Evolutionary conservation across 2,113 vertebrate genomes (phyloP).

Genomic region (Caracal caracal): DNA sequence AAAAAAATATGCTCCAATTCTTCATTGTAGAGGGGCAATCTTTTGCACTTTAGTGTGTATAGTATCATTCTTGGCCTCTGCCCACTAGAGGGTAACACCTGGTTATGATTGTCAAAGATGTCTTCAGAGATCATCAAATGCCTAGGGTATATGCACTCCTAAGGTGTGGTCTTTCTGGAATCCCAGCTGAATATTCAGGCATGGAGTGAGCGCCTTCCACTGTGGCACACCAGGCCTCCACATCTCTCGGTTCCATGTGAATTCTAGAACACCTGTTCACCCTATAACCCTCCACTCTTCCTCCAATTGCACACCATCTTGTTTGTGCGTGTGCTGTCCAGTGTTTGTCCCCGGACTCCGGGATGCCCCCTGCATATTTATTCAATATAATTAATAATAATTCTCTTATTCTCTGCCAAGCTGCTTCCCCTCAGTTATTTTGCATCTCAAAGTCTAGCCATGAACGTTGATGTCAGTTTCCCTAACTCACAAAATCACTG

Average conservation of each 20-base stretch:
- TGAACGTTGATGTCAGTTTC: neutral
- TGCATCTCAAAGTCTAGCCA: neutral
- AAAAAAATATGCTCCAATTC: neutral
- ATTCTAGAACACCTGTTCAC: neutral
- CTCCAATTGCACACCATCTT: neutral
- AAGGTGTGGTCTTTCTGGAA: neutral
- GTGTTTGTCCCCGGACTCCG: neutral
- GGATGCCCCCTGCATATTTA: neutral
- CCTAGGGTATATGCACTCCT: neutral
- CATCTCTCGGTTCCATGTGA: too few species aligned
- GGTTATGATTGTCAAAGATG: neutral
- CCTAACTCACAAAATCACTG: neutral
- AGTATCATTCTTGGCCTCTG: neutral
- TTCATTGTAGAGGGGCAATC: neutral
- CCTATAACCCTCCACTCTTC: too few species aligned
- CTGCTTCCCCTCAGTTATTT: neutral
- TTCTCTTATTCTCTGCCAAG: neutral
- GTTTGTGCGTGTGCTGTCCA: neutral
- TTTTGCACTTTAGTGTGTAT: neutral
- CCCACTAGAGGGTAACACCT: neutral
- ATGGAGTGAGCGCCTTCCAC: neutral
- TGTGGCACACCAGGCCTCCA: too few species aligned
- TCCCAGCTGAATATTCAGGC: neutral
- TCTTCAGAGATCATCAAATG: neutral
- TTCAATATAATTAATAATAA: neutral